phyloP scores from a whole-genome alignment of 1,140 invertebrate genomes.

The Neodiprion virginianus region DNA sequence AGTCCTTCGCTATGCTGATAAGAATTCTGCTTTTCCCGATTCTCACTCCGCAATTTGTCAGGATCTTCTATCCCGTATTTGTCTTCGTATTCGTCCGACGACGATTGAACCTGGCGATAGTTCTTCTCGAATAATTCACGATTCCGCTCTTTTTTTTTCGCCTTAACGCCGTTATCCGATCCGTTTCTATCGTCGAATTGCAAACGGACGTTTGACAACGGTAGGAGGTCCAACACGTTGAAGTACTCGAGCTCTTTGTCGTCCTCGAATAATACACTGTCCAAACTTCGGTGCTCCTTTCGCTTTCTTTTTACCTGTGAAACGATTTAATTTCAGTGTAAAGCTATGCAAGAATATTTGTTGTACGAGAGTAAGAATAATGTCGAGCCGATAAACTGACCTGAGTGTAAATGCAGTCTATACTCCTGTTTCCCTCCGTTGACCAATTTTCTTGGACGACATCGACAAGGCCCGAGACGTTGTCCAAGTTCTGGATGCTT shows the following conservation, averaged over 20 bases:
- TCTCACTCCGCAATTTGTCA: not conserved
- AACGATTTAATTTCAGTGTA: not conserved
- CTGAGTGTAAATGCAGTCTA: constrained; percentile 59
- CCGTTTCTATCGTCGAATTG: constrained; percentile 42
- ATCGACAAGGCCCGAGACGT: constrained; percentile 55
- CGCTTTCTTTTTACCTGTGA: constrained; percentile 57
- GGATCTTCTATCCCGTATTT: constrained; percentile 3
- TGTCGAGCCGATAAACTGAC: constrained; percentile 31
- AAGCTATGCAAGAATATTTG: no score
- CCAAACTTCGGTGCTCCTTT: constrained; percentile 57
- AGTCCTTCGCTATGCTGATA: not conserved
- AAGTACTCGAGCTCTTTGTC: constrained; percentile 58
- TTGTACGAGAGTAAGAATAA: no score
- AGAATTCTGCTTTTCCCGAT: not conserved
- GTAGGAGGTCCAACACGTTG: constrained; percentile 56
- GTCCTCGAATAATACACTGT: constrained; percentile 58
- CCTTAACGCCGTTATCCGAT: constrained; percentile 16
- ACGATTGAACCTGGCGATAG: not conserved
- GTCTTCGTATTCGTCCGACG: constrained; percentile 26
- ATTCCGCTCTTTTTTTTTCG: not conserved
- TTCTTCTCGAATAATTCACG: not conserved
- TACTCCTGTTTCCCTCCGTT: constrained; percentile 52
- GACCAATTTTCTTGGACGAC: constrained; percentile 59
- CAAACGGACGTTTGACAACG: constrained; percentile 54
- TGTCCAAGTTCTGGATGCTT: constrained; percentile 57